Base-by-base conservation (phyloP, 1,140 invertebrate species). In the Hetaerina americana region DNA sequence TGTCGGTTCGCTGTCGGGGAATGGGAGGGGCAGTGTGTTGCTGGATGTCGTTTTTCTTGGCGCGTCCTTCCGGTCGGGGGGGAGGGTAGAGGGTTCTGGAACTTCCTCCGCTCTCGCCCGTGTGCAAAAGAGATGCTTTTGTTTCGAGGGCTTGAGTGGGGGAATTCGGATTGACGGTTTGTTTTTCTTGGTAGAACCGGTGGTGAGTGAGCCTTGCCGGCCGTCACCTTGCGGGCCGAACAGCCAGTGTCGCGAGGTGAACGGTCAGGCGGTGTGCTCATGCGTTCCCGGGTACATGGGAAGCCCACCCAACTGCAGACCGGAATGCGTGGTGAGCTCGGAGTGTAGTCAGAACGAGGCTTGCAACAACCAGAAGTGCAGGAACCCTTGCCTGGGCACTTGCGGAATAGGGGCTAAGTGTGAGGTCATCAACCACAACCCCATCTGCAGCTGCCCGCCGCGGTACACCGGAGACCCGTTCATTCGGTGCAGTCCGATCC, bases 181-280 rank as follows among this genome's bases (percentile, higher is more conserved):
- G 31, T 40, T 67, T 29, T 29, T 70, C 24, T 27, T 26, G 27
- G 66, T 67, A 24, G 66, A 24, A 67, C 26, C 66, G 66, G 66
- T 67, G 66, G 22, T 26, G 10, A 26, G 5, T 6, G 83, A 86
- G 74, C 66, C 66, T 8, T 67, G 87, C 75, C 82, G 82, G 88
- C 90, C 91, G 73, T 90, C 90, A 27, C 90, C 91, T 0, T 93
- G 91, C 78, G 91, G 91, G 69, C 87, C 91, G 2, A 90, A 90
- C 78, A 90, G 89, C 66, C 85, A 91, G 75, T 94, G 92, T 77
- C 81, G 89, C 88, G 69, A 90, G 88, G 6, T 79, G 80, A 72
- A 89, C 78, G 90, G 90, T 26, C 88, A 86, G 77, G 89, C 91
- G 0, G 85, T 88, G 5, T 95, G 93, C 75, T 90, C 90, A 18